Conservation (phyloP, 2,888 invertebrate genomes). For the Hirtodrosophila histrioides region DNA sequence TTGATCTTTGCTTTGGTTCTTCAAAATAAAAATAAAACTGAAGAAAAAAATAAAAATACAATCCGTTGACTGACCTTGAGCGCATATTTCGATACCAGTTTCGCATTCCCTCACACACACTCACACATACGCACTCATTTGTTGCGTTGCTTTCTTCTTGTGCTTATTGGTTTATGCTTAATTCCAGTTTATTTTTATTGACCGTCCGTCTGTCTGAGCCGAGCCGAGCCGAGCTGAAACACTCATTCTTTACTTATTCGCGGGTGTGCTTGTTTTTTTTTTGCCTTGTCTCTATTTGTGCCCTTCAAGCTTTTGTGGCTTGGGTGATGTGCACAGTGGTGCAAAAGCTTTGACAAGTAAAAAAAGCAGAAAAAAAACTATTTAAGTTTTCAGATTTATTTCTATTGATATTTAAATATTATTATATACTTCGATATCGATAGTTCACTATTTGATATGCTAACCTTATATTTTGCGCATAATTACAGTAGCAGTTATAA, state of each 20-base stretch:
- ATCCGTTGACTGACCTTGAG: slow-evolving; percentile 82
- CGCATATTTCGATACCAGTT: slow-evolving; percentile 73
- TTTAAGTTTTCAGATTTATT: no score
- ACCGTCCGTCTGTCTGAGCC: slow-evolving; percentile 32
- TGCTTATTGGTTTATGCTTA: slow-evolving; percentile 74
- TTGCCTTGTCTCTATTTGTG: slow-evolving; percentile 20
- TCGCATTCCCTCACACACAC: slow-evolving; percentile 45
- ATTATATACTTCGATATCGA: no score
- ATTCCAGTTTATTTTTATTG: slow-evolving; percentile 77
- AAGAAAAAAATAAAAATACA: slow-evolving; percentile 29
- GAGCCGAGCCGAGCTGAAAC: slow-evolving; percentile 34
- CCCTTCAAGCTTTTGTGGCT: slow-evolving; percentile 21
- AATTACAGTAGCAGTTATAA: no score
- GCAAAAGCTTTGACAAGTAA: no score
- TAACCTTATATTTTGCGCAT: no score
- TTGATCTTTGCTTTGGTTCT: slow-evolving; percentile 10
- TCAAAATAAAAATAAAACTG: slow-evolving; percentile 44
- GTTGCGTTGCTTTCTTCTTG: slow-evolving; percentile 55
- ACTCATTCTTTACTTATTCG: slow-evolving; percentile 23
- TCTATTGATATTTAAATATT: no score
- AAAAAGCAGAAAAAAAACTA: no score
- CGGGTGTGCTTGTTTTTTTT: slow-evolving; percentile 3
- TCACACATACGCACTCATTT: slow-evolving; percentile 28
- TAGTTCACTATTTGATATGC: no score
- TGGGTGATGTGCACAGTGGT: no score